A percentile compares a stretch with the other conserved stretches of the same genome.
These are phyloP conservation scores for Ischnus inquisitorius DNA, from an alignment of 2,888 invertebrate species.

Conservation along the genomic window DNA sequence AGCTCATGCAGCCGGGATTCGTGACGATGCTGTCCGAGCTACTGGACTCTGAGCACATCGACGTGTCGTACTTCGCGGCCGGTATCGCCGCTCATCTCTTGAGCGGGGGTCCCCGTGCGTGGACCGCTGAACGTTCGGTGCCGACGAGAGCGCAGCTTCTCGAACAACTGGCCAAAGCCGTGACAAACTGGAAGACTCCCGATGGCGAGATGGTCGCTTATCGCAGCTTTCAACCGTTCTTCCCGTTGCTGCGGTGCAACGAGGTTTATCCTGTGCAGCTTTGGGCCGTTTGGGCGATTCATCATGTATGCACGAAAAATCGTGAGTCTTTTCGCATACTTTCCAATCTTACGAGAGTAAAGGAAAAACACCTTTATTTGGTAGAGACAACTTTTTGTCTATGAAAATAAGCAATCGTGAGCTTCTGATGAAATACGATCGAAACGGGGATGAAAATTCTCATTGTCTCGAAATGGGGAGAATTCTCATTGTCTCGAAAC, in stretches of 20 bases:
- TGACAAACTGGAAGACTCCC: slow-evolving; percentile 89
- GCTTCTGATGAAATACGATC: no score
- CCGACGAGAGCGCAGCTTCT: slow-evolving; percentile 78
- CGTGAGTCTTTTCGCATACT: slow-evolving; percentile 85
- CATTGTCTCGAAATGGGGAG: no score
- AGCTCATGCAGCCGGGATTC: slow-evolving; percentile 87
- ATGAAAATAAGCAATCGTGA: no score
- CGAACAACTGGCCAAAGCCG: slow-evolving; percentile 86
- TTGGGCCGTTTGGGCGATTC: slow-evolving; percentile 93
- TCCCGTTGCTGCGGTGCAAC: slow-evolving; percentile 88
- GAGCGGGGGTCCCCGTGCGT: slow-evolving; percentile 87
- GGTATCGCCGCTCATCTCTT: slow-evolving; percentile 91
- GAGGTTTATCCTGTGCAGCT: slow-evolving; percentile 89
- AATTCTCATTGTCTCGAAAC: no score
- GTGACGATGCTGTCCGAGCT: slow-evolving; percentile 86
- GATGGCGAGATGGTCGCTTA: slow-evolving; percentile 92
- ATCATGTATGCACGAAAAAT: slow-evolving; percentile 92
- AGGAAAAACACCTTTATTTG: background rate
- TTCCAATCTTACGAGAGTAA: background rate
- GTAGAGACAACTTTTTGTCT: no score
- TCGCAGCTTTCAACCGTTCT: slow-evolving; percentile 91
- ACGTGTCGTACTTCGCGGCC: slow-evolving; percentile 91
- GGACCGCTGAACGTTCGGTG: slow-evolving; percentile 83
- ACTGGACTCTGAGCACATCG: slow-evolving; percentile 88
- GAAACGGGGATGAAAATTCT: no score